These are phyloP conservation scores for Entomyzon cyanotis DNA, from an alignment of 2,113 vertebrate genomes.

Conservation along the genomic window DNA sequence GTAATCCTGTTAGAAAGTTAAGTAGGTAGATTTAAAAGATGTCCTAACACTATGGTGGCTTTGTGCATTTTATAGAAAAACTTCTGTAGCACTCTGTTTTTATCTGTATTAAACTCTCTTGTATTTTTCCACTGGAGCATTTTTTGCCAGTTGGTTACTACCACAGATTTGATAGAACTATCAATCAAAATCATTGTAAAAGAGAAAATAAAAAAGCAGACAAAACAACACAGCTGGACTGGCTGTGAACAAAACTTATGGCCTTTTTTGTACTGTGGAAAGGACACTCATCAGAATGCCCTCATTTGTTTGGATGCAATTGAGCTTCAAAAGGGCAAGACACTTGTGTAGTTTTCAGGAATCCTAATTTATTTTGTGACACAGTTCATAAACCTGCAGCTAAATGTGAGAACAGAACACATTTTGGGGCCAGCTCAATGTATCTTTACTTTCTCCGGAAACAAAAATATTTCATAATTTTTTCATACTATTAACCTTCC, in stretches of 20 bases:
- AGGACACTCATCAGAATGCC: not conserved
- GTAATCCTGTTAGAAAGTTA: not conserved
- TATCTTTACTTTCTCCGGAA: not conserved
- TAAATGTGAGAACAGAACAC: not conserved
- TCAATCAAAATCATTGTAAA: constrained; percentile 8
- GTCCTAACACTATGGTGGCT: not conserved
- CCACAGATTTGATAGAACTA: constrained; percentile 6
- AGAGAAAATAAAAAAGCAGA: not conserved
- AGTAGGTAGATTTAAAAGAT: not conserved
- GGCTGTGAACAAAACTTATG: not conserved
- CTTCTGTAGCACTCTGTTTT: not conserved
- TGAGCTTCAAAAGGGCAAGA: not conserved
- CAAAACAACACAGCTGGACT: not conserved
- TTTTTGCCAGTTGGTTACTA: not conserved
- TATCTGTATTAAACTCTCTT: not conserved
- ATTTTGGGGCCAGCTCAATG: not conserved
- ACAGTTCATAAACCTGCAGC: not conserved
- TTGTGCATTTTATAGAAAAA: not conserved
- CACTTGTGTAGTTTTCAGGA: not conserved
- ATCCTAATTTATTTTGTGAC: constrained; percentile 11
- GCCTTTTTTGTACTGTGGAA: not conserved
- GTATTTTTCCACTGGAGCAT: constrained; percentile 2
- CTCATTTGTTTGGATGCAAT: constrained; percentile 19
- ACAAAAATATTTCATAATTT: not conserved
- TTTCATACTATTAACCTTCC: not conserved